These are phyloP conservation scores for Stigmatopora argus DNA, from an alignment of 2,113 vertebrate species.

Conservation along the genomic window DNA sequence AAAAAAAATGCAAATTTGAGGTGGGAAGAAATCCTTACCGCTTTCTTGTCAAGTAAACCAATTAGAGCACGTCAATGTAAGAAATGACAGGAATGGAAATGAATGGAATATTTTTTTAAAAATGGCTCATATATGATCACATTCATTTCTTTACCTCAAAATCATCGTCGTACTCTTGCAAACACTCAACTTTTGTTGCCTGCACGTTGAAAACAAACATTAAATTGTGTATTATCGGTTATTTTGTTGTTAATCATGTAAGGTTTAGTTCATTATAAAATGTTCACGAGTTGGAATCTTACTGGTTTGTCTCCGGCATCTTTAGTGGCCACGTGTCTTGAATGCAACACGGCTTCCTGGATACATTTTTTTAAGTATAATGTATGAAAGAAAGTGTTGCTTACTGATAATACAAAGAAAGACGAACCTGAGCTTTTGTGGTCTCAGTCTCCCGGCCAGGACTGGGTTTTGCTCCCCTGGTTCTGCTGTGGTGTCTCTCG, in stretches of 20 bases:
- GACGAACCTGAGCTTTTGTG: slow-evolving; percentile 62
- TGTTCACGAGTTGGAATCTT: slow-evolving; percentile 25
- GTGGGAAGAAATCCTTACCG: slow-evolving; percentile 45
- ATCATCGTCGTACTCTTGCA: slow-evolving; percentile 80
- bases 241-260: neutral
- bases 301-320: slow-evolving; percentile 42
- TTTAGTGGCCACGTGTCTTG: slow-evolving; percentile 20
- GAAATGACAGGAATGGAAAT: neutral
- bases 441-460: slow-evolving; percentile 10
- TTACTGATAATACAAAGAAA: no score
- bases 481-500: slow-evolving; percentile 7
- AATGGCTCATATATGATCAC: no score
- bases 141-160: slow-evolving; percentile 79
- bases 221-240: neutral
- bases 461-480: slow-evolving; percentile 28
- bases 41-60: slow-evolving; percentile 52
- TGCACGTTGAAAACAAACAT: slow-evolving; percentile 40
- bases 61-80: slow-evolving; percentile 52
- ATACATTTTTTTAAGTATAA: neutral
- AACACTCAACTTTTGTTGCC: slow-evolving; percentile 49
- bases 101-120: neutral
- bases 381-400: no score
- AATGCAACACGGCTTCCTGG: slow-evolving; percentile 29
- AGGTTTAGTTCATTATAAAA: neutral
- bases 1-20: neutral